Evolutionary conservation across 2,888 invertebrate genomes (phyloP), one percentile per base, ranked within the genome.

Genomic region (Phrixothrix hirtus): DNA sequence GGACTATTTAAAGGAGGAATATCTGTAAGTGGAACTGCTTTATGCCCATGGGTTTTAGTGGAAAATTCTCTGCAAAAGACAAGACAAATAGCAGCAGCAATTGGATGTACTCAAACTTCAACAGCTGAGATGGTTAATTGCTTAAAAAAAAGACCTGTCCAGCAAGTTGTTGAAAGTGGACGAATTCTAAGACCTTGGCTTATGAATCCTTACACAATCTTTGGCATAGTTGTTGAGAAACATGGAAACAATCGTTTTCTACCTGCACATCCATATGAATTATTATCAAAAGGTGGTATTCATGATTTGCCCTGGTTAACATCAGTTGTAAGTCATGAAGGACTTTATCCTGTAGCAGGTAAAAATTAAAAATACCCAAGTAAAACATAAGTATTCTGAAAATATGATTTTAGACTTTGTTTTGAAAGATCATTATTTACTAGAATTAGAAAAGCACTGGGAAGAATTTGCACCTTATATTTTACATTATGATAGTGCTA

Each of bases 311-410:
- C 89, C 0, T 84, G 87, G 78, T 77, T 88, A 44, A 78, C 82
- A 0, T 82, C 83, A 3, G 79, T 84, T 13, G 82, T 83, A 0
- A 80, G 82, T 4, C 83, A 87, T 47, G 89, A 89, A 69, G 88
- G 88, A 47, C 75, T 86, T 10, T 86, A 84, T 63, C 86, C 87
- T 14, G 84, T 81, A 31, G 82, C 83, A 64, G 79, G 86, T 85
- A 72, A 54, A 1, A 12, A 26, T 21, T 15, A 13, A 5, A 29
- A 6, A 3, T 5, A 3, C n/a, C 6, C 9, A 11, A 14, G 2
- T 32, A 2, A 4, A 32, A 5, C 2, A 13, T 4, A 32, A 32
- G 7, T 14, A 13, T 12, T 32, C 7, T 12, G 30, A 29, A 10
- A 17, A 12, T 79, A 10, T 58, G 77, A 39, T 59, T 67, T 27